Base-by-base conservation (phyloP, 2,888 invertebrate species). In the Candidula unifasciata region DNA sequence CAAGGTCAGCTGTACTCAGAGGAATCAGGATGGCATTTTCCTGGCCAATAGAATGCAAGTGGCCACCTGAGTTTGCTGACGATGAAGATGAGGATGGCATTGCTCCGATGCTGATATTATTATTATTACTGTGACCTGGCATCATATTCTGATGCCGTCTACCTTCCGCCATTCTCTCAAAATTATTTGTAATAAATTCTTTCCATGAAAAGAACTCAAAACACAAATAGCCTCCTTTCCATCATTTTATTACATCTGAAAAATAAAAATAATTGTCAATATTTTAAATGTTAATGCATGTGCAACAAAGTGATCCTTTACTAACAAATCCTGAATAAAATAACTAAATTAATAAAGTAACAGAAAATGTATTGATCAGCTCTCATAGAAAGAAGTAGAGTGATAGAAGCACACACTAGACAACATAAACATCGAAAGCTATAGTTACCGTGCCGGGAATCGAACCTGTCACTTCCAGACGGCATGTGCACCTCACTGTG, bases 11-110 rank as follows among this genome's bases (percentile, higher is more conserved):
- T 5, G 76, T 74, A 76, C 84, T 84, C n/a, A 84, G 60, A 6
- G 84, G 84, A 33, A 84, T 84, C 84, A 84, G 80, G 27, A 84
- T 66, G 2, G 83, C 68, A 76, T 68, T 80, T n/a, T 84, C 64
- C 21, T 79, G 79, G 44, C 64, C 60, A 33, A 73, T 57, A n/a
- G 69, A 35, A 27, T 24, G 6, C 21, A 60, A 35, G 54, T 78
- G 64, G 71, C 27, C 52, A 24, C 44, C 21, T 18, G 54, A 52
- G 10, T 35, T 52, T 52, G 52, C 8, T 10, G 69, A 66, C 30
- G 78, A 13, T 24, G 78, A 57, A 3, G 66, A 66, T 1, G 80
- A 35, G 16, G 83, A 57, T 1, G 44, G 44, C 44, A 44, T 10
- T 76, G 68, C 71, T 54, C 30, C 69, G 57, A 71, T 30, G n/a